Base-by-base conservation (phyloP, 2,888 invertebrate genomes). In the Muscina levida region DNA sequence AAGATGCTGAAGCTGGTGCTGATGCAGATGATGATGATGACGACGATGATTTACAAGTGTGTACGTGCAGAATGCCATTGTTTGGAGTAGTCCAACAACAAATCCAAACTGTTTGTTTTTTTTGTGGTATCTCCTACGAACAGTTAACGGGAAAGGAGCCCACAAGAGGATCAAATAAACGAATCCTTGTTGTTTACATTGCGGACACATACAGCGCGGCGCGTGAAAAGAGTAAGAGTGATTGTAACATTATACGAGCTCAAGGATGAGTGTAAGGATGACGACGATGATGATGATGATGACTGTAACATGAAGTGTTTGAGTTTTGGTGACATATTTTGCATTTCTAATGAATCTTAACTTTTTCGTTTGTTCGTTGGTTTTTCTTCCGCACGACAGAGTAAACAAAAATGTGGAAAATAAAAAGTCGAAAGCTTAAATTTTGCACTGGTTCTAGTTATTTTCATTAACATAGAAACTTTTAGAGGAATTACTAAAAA, bases 301-400 rank as follows among this genome's bases (percentile, higher is more conserved):
- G 15, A 71, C 59, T 51, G 19, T 24, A 46, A 48, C 4, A 68
- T 48, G 39, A 74, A 74, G 74, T 74, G 67, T 68, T 68, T 74
- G 74, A 48, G 67, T 74, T 74, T 68, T 46, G 67, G 48, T 74
- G 74, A 74, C 74, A 74, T 74, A 59, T 74, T 74, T 74, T 67
- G 67, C 67, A 74, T 74, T 74, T 67, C 31, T 53, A 72, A 72
- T 72, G 19, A 65, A 24, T 42, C n/a, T 19, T 19, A 22, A 37
- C 15, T 37, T 37, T 11, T 31, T 56, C 48, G 2, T 11, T 56
- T 13, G n/a, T 39, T 59, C 37, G 8, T 39, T 59, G 17, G 59
- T 39, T 17, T 15, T 59, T 59, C n/a, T n/a, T n/a, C 37, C 10
- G 0, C 26, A 26, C n/a, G 26, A 26, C 56, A 24, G n/a, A 10